These are phyloP conservation scores for Nasonia vitripennis DNA, from an alignment of 1,140 invertebrate genomes.

Conservation along the genomic window DNA sequence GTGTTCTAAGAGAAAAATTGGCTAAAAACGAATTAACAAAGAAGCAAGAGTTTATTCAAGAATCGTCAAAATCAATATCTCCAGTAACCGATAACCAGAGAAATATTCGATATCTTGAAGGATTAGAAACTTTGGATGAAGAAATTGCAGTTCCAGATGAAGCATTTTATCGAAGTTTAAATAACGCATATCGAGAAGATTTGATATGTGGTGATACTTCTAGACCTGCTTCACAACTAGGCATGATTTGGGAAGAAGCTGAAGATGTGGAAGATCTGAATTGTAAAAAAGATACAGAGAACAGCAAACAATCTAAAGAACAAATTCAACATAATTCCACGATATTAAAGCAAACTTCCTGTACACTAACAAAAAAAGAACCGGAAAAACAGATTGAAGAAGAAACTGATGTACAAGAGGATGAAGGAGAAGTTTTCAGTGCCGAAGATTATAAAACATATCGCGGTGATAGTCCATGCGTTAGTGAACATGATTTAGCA, in stretches of 20 bases:
- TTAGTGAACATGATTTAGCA: constrained; percentile 86
- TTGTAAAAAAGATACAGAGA: constrained; percentile 67
- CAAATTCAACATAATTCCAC: background rate
- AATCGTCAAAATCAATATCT: constrained; percentile 66
- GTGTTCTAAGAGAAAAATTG: constrained; percentile 67
- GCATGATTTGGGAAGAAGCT: constrained; percentile 87
- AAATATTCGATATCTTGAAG: constrained; percentile 68
- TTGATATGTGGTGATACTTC: constrained; percentile 80
- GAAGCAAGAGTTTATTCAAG: constrained; percentile 68
- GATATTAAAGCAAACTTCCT: constrained; percentile 72
- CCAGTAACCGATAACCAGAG: constrained; percentile 70
- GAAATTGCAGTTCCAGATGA: constrained; percentile 83
- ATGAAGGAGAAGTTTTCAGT: constrained; percentile 83
- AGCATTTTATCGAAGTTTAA: constrained; percentile 91
- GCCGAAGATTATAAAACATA: constrained; percentile 88
- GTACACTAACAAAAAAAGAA: constrained; percentile 63
- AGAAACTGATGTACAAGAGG: constrained; percentile 67
- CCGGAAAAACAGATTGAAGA: constrained; percentile 70
- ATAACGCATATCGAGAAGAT: constrained; percentile 90
- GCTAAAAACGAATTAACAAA: constrained; percentile 69
- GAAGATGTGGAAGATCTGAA: constrained; percentile 74
- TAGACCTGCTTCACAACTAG: constrained; percentile 81
- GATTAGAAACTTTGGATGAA: constrained; percentile 73
- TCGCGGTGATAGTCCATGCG: constrained; percentile 82
- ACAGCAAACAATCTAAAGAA: constrained; percentile 57